These are phyloP conservation scores for Enhydra lutris DNA, from an alignment of 2,113 vertebrate species.

Conservation along the genomic window DNA sequence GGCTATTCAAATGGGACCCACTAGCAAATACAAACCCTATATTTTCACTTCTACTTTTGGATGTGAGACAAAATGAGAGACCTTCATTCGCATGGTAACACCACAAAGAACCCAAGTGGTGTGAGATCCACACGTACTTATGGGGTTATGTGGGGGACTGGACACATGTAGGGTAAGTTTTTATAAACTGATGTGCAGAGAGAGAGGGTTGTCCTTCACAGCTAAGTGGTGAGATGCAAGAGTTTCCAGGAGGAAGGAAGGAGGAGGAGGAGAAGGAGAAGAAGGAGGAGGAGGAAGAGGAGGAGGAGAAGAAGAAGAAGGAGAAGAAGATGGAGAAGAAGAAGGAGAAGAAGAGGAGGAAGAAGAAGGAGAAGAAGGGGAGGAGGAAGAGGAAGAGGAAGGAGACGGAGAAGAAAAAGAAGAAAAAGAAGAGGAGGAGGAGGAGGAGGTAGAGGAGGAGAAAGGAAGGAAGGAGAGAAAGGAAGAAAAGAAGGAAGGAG, in stretches of 20 bases:
- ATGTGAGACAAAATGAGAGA: neutral
- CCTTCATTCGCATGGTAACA: neutral
- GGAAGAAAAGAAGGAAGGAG: too few relatives aligned
- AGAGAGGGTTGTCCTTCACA: neutral
- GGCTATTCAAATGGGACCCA: too few relatives aligned
- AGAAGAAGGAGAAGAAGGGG: too few relatives aligned
- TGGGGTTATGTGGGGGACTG: neutral
- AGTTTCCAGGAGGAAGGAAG: neutral
- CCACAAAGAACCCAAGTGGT: too few relatives aligned
- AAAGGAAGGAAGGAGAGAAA: neutral
- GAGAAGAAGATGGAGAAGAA: too few relatives aligned
- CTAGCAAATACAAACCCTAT: accelerated
- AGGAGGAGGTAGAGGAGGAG: too few relatives aligned
- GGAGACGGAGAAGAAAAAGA: too few relatives aligned
- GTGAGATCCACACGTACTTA: neutral
- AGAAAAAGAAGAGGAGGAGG: accelerated
- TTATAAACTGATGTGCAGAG: neutral
- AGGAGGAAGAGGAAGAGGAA: too few relatives aligned
- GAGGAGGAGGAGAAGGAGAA: too few relatives aligned
- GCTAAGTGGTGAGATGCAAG: too few relatives aligned
- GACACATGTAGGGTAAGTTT: neutral
- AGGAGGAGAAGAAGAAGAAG: too few relatives aligned
- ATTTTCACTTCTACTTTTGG: neutral
- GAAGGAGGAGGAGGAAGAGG: too few relatives aligned
- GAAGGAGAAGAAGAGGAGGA: accelerated